Evolutionary conservation across 2,113 vertebrate genomes (phyloP).

Genomic region (Zosterops japonicus): DNA sequence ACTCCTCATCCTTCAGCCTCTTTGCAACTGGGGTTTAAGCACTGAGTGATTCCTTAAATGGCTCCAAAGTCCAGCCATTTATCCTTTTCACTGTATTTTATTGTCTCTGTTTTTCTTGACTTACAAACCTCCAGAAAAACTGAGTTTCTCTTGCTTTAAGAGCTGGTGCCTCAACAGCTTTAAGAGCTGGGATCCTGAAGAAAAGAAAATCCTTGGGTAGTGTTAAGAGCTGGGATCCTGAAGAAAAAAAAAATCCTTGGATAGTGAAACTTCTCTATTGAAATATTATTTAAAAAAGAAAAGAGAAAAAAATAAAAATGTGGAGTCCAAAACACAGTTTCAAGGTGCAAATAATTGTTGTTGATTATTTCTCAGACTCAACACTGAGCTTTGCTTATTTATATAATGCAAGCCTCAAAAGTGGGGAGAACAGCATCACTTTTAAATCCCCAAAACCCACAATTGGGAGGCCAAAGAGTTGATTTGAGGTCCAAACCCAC

Average conservation of each 20-base stretch:
- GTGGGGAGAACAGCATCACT: not conserved
- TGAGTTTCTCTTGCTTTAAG: not conserved
- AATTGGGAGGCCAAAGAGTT: not conserved
- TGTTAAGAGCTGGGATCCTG: not conserved
- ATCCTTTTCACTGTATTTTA: conserved; percentile 21
- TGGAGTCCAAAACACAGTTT: not conserved
- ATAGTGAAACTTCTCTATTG: not conserved
- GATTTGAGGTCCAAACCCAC: not conserved
- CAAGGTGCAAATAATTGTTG: not conserved
- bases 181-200: not conserved
- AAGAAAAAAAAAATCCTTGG: not conserved
- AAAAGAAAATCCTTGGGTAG: not conserved
- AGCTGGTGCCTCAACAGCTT: not conserved
- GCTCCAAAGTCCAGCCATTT: not conserved
- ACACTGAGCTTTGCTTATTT: not conserved
- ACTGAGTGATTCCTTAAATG: conserved; percentile 17
- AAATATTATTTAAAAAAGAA: not conserved
- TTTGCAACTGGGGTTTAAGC: not conserved
- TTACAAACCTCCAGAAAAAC: not conserved
- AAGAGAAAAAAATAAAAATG: not conserved
- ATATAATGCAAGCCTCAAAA: not conserved
- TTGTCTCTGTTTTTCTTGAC: not conserved
- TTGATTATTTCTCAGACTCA: not conserved
- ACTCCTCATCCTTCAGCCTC: not conserved
- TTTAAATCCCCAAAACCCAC: not conserved